These are phyloP conservation scores for Hybos culiciformis DNA, from an alignment of 2,888 invertebrate genomes.

Conservation along the genomic window DNA sequence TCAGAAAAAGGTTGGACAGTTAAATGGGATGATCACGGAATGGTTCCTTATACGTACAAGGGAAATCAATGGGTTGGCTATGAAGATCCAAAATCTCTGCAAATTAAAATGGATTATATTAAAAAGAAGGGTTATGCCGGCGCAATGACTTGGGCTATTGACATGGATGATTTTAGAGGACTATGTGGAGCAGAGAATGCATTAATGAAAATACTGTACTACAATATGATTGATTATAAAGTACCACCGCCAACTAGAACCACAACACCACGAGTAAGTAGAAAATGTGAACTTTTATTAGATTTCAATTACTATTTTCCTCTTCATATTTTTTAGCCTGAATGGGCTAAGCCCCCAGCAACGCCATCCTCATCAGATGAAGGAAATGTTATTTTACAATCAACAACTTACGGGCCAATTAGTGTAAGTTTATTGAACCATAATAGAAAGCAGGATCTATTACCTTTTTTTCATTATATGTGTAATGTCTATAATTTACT, in stretches of 20 bases:
- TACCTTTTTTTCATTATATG: too few relatives aligned
- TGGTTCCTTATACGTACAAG: slow-evolving; percentile 73
- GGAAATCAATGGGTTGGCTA: slow-evolving; percentile 87
- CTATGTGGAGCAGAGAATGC: slow-evolving; percentile 66
- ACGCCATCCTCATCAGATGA: slow-evolving; percentile 45
- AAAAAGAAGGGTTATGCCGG: slow-evolving; percentile 70
- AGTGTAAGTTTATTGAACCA: too few relatives aligned
- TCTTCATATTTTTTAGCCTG: slow-evolving; percentile 43
- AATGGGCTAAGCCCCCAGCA: slow-evolving; percentile 68
- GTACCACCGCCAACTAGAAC: slow-evolving; percentile 54
- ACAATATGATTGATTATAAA: slow-evolving; percentile 53
- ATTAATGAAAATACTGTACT: slow-evolving; percentile 55
- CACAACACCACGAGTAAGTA: slow-evolving; percentile 53
- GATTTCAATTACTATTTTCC: slow-evolving; percentile 4
- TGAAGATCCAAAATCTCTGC: slow-evolving; percentile 65
- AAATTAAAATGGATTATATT: slow-evolving; percentile 83
- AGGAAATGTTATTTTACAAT: slow-evolving; percentile 28
- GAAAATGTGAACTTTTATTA: background rate
- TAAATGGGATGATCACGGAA: slow-evolving; percentile 70
- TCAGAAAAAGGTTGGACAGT: slow-evolving; percentile 61
- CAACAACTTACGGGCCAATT: slow-evolving; percentile 25
- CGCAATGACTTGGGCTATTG: slow-evolving; percentile 83
- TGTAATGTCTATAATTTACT: too few relatives aligned
- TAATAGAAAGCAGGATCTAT: too few relatives aligned
- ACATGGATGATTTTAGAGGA: slow-evolving; percentile 79